Evolutionary conservation across 1,140 invertebrate species (phyloP).

Genomic region (Stegodyphus dumicola): DNA sequence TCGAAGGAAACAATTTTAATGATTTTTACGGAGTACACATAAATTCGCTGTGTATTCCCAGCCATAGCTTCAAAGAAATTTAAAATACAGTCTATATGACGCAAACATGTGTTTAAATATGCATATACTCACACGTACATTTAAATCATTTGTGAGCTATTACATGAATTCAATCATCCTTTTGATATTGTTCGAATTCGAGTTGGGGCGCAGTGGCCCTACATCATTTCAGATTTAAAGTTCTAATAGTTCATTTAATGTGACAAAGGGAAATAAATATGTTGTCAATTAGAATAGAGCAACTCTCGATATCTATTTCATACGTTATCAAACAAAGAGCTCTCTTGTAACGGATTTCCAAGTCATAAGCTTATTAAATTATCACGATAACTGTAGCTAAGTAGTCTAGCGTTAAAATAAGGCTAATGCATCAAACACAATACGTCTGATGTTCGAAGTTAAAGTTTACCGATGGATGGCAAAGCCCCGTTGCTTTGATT

Average conservation of each 20-base stretch:
- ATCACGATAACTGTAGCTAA: conserved; percentile 41
- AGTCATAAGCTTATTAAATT: conserved; percentile 60
- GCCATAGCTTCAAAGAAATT: too few species aligned
- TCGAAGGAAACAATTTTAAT: too few species aligned
- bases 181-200: too few species aligned
- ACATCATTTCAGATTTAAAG: conserved; percentile 24
- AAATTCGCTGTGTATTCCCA: too few species aligned
- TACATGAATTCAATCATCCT: too few species aligned
- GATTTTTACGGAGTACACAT: too few species aligned
- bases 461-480: conserved; percentile 46
- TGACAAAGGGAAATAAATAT: conserved; percentile 54
- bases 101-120: too few species aligned
- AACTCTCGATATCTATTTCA: neutral
- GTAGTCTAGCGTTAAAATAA: conserved; percentile 51
- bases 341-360: conserved; percentile 46
- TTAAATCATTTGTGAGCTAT: too few species aligned
- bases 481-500: conserved; percentile 37
- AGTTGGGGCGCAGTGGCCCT: too few species aligned
- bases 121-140: too few species aligned
- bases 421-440: conserved; percentile 26
- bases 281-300: conserved; percentile 42
- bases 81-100: too few species aligned
- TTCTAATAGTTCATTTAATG: conserved; percentile 49
- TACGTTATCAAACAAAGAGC: conserved; percentile 44
- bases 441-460: conserved; percentile 36